phyloP scores from a whole-genome alignment of 1,140 invertebrate species.

The Chironomus tepperi region DNA sequence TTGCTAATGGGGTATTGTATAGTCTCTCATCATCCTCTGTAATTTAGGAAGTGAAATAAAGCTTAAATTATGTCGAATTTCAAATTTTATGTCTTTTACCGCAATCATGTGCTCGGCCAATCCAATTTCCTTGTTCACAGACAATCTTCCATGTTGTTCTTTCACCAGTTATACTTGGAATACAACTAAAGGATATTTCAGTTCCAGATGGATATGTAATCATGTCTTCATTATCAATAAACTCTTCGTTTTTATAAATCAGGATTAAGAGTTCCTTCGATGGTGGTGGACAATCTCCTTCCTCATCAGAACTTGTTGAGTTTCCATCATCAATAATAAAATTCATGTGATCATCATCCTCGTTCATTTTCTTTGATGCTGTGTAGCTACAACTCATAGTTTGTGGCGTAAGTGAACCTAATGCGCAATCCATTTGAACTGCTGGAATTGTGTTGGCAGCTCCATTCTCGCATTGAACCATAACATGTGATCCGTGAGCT shows the following conservation, averaged over 20 bases:
- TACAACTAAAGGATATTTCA: conserved; percentile 72
- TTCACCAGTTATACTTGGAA: conserved; percentile 65
- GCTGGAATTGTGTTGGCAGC: conserved; percentile 33
- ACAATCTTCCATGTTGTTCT: conserved; percentile 73
- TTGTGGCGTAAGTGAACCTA: conserved; percentile 54
- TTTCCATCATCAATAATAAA: conserved; percentile 5
- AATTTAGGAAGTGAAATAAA: neutral
- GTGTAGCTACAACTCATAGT: conserved; percentile 45
- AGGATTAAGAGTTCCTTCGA: conserved; percentile 34
- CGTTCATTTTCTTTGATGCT: conserved; percentile 25
- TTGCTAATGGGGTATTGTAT: conserved; percentile 39
- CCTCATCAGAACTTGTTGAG: conserved; percentile 46
- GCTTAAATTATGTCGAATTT: conserved; percentile 10
- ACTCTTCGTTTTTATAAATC: conserved; percentile 36
- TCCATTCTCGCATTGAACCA: conserved; percentile 53
- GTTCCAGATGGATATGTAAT: conserved; percentile 62
- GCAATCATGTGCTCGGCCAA: conserved; percentile 64
- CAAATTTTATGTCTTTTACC: conserved; percentile 42
- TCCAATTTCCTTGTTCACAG: conserved; percentile 75
- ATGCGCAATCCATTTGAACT: conserved; percentile 50
- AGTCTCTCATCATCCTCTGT: conserved; percentile 25
- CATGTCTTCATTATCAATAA: conserved; percentile 35
- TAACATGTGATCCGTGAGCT: conserved; percentile 62
- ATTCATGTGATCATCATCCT: conserved; percentile 31
- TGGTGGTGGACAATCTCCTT: conserved; percentile 35